A percentile compares a stretch with the other conserved stretches of the same genome.
Evolutionary conservation across 2,797 vertebrate species (phyloP).

Genomic region (Amblyopsis hoosieri): DNA sequence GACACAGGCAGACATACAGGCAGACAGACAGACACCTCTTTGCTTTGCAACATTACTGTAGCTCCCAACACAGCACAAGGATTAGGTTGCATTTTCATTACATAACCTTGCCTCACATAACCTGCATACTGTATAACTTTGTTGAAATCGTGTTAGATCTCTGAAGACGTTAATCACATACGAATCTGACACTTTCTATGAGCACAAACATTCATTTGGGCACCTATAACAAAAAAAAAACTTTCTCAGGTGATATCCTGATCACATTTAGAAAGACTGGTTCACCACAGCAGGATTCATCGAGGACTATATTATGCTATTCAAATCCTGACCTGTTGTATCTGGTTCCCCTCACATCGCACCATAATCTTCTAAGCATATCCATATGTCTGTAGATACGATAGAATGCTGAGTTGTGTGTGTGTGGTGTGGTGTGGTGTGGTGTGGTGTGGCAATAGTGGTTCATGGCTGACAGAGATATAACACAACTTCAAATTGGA

Average conservation of each 20-base stretch:
- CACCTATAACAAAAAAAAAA: not conserved
- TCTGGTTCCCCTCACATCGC: not conserved
- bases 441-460: not conserved
- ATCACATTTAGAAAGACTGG: slow-evolving; percentile 18
- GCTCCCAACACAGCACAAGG: not conserved
- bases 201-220: not conserved
- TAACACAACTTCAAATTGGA: no score
- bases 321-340: slow-evolving; percentile 11
- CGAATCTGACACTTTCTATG: no score
- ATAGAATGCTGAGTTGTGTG: not conserved
- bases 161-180: no score
- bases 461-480: no score
- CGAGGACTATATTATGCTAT: slow-evolving; percentile 15
- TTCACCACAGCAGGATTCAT: slow-evolving; percentile 32
- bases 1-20: slow-evolving; percentile 1
- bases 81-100: not conserved
- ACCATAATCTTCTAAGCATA: slow-evolving; percentile 14
- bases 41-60: not conserved
- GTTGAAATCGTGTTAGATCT: no score
- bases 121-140: no score
- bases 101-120: not conserved
- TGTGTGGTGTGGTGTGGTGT: slow-evolving; percentile 32
- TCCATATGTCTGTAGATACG: slow-evolving; percentile 36
- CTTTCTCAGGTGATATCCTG: not conserved
- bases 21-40: slow-evolving; percentile 2